Evolutionary conservation across 2,888 invertebrate genomes (phyloP), one percentile per base, ranked within the genome.

Genomic region (Macaria liturata): DNA sequence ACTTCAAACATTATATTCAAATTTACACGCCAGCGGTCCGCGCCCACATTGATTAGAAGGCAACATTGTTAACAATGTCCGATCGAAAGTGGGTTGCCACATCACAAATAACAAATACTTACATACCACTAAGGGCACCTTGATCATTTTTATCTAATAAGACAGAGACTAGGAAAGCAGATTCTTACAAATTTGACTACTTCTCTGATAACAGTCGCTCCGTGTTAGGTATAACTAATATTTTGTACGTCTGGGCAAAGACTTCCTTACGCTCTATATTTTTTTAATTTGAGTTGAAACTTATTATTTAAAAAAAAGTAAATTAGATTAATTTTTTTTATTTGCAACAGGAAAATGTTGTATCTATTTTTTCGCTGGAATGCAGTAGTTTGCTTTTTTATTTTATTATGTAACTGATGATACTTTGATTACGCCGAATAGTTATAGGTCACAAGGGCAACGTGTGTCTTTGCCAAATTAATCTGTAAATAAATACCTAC

Each of bases 31-130:
- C 45, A 58, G 54, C 40, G 34, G 51, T 47, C 50, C 43, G 58
- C 60, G 59, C 62, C 56, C 50, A 62, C 56, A 55, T 54, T 57
- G 54, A 61, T 64, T 61, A 59, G 53, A 55, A 20, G 53, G 58
- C 51, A 46, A 49, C 49, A 44, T 48, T 58, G 58, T 58, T 56
- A 49, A 61, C 51, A 59, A 59, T 49, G 54, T 53, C 54, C 45
- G 49, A 54, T 58, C 55, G 61, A 57, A 64, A 55, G 59, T 64
- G 40, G 64, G 57, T 55, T 56, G 49, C 51, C 50, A 30, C 43
- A 55, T 52, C 45, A 45, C 40, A 54, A 46, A 54, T 9, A 37
- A 6, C 34, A 37, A 37, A 37, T 37, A 37, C 34, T 4, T 34
- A 34, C 4, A 7, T 37, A 37, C 7, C 5, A 6, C 5, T 7